These are phyloP conservation scores for Carcina quercana DNA, from an alignment of 2,888 invertebrate species.

Conservation along the genomic window DNA sequence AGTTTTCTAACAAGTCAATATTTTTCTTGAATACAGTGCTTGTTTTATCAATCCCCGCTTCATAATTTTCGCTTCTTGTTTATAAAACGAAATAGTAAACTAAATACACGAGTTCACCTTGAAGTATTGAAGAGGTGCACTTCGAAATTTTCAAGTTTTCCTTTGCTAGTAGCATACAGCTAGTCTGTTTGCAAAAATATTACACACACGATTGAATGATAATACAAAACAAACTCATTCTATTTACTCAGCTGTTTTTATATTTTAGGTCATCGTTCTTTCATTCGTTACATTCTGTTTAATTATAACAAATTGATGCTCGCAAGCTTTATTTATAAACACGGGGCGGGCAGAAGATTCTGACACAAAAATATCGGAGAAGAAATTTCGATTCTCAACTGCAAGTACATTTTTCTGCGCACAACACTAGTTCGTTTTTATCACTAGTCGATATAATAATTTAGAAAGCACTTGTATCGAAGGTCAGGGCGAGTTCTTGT, in stretches of 20 bases:
- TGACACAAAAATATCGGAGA: not conserved
- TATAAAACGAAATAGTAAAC: no score
- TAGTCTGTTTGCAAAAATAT: not conserved
- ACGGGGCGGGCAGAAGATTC: constrained; percentile 13
- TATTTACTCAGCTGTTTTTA: constrained; percentile 17
- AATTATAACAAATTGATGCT: constrained; percentile 36
- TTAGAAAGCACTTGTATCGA: not conserved
- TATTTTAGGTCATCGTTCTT: constrained; percentile 14
- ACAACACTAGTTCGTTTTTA: not conserved
- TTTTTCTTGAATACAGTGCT: no score
- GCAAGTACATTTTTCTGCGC: not conserved
- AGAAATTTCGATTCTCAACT: not conserved
- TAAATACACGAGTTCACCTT: not conserved
- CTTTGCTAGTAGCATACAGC: not conserved
- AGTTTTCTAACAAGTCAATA: no score
- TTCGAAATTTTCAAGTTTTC: not conserved
- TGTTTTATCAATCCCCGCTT: no score
- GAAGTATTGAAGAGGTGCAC: not conserved
- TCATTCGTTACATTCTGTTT: constrained; percentile 29
- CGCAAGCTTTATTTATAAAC: constrained; percentile 23
- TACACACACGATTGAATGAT: not conserved
- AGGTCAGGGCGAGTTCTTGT: not conserved
- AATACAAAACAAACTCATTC: constrained; percentile 7
- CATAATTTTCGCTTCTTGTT: no score
- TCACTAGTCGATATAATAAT: not conserved